Conservation (phyloP, 2,797 vertebrate species). For the Pogonophryne albipinna region DNA sequence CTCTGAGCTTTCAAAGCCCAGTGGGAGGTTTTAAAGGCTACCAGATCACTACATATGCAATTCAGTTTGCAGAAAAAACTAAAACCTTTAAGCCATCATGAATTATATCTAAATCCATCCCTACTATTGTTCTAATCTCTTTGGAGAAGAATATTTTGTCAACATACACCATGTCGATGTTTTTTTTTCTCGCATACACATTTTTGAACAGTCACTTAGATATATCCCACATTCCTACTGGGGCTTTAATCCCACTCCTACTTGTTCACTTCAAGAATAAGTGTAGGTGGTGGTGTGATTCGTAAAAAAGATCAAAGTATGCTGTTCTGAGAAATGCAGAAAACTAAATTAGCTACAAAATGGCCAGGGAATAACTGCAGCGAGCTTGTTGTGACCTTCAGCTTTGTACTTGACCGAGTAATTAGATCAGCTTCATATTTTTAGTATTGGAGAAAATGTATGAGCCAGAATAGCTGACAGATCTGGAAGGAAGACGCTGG, state of each 20-base stretch:
- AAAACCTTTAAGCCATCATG: background rate
- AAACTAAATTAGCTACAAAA: constrained; percentile 37
- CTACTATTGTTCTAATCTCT: background rate
- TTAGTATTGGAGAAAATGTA: background rate
- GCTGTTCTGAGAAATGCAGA: constrained; percentile 32
- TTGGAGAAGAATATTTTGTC: background rate
- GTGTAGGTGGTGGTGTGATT: constrained; percentile 63
- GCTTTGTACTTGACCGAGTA: background rate
- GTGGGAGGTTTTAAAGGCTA: background rate
- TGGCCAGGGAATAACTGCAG: constrained; percentile 13
- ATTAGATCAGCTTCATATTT: constrained; percentile 12
- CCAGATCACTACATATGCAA: background rate
- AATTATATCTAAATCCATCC: background rate
- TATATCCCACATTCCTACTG: constrained; percentile 26
- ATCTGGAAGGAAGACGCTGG: background rate
- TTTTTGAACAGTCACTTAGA: constrained; percentile 23
- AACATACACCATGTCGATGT: background rate
- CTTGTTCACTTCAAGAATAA: constrained; percentile 37
- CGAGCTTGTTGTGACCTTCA: constrained; percentile 18
- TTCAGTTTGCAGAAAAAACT: background rate
- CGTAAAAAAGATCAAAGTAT: constrained; percentile 59
- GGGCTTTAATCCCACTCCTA: constrained; percentile 63
- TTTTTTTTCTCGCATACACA: background rate
- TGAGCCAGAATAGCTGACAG: background rate
- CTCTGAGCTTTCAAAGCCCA: constrained; percentile 14